Percentiles rank a stretch among this genome's conserved stretches.
Evolutionary conservation across 2,113 vertebrate species (phyloP).

Genomic region (Oreochromis niloticus): DNA sequence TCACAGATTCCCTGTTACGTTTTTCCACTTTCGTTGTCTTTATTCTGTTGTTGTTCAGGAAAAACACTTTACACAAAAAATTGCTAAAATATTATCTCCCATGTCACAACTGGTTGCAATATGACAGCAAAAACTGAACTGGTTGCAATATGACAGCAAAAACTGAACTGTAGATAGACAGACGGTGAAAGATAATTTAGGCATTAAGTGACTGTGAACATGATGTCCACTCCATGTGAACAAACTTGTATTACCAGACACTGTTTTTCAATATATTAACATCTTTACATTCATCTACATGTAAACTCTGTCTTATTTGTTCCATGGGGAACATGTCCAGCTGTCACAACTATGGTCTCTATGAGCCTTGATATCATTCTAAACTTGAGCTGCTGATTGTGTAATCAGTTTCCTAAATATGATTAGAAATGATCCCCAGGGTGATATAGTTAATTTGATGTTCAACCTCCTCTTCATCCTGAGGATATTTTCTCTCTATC

Average conservation of each 20-base stretch:
- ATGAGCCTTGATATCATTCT: not conserved
- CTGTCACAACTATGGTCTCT: not conserved
- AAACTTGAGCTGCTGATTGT: not conserved
- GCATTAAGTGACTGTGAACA: not conserved
- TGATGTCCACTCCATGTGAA: not conserved
- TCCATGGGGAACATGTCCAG: not conserved
- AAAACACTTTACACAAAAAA: not conserved
- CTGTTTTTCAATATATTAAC: not conserved
- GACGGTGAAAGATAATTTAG: not conserved
- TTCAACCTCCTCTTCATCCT: not conserved
- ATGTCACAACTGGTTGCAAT: not conserved
- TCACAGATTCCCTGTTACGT: not conserved
- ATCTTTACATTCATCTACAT: not conserved
- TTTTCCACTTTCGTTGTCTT: not conserved
- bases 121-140: not conserved
- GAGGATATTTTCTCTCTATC: not conserved
- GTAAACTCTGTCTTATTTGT: not conserved
- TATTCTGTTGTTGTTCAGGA: not conserved
- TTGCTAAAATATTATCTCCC: not conserved
- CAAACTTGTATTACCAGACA: not conserved
- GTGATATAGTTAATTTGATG: not conserved
- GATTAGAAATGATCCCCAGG: not conserved
- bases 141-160: not conserved
- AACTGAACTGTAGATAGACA: not conserved
- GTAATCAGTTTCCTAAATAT: not conserved